Evolutionary conservation across 2,888 invertebrate species (phyloP).

Genomic region (Dryadula phaetusa): DNA sequence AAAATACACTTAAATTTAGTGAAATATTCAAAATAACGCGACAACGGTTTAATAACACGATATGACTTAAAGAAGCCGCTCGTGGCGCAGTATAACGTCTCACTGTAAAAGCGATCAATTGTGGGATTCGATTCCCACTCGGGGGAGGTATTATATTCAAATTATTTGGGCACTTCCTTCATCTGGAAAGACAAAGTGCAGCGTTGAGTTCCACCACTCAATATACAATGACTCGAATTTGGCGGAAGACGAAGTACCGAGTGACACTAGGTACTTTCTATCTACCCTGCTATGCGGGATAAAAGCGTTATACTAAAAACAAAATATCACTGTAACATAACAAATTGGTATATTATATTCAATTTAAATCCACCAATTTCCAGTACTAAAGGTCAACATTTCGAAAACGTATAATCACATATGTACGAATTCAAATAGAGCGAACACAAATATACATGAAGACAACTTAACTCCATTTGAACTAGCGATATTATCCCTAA

Average conservation of each 20-base stretch:
- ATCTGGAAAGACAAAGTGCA: background rate
- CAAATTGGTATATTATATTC: too few species aligned
- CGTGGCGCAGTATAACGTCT: background rate
- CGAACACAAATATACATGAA: slow-evolving; percentile 33
- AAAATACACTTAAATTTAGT: too few species aligned
- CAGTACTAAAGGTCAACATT: background rate
- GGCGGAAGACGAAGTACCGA: too few species aligned
- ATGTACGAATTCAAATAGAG: slow-evolving; percentile 15
- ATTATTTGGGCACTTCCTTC: too few species aligned
- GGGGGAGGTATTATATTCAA: background rate
- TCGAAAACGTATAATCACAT: background rate
- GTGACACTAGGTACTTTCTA: too few species aligned
- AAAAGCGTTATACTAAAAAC: too few species aligned
- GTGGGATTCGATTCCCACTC: background rate
- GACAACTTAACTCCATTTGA: slow-evolving; percentile 38
- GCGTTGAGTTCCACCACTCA: background rate
- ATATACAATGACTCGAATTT: too few species aligned
- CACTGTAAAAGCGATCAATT: background rate
- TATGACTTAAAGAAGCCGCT: too few species aligned
- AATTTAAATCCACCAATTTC: too few species aligned
- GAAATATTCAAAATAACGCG: too few species aligned
- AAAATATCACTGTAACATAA: background rate
- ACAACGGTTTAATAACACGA: too few species aligned
- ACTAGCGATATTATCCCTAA: slow-evolving; percentile 59
- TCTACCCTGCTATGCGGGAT: too few species aligned